phyloP scores from a whole-genome alignment of 2,888 invertebrate genomes.

The Amblyjoppa fuscipennis region DNA sequence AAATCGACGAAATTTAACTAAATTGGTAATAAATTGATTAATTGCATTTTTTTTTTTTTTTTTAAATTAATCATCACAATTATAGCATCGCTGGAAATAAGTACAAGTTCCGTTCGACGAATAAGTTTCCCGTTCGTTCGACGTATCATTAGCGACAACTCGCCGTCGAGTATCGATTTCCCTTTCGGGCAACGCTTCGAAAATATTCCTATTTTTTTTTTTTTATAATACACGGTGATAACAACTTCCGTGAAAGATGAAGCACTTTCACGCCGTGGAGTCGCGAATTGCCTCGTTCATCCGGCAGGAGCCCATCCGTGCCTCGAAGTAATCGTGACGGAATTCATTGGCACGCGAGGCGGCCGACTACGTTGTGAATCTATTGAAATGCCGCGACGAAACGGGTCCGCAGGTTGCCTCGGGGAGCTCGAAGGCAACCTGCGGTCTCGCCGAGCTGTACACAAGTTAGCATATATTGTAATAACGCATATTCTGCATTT shows the following conservation, averaged over 20 bases:
- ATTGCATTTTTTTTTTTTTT: too few species aligned
- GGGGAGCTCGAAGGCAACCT: conserved; percentile 31
- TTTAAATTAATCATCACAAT: not conserved
- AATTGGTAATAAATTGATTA: too few species aligned
- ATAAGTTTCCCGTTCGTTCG: not conserved
- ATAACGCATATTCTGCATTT: conserved; percentile 31
- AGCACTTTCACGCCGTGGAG: conserved; percentile 55
- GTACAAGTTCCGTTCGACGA: not conserved
- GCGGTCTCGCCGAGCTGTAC: conserved; percentile 6
- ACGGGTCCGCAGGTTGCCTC: conserved; percentile 27
- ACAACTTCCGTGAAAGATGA: conserved; percentile 53
- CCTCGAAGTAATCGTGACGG: conserved; percentile 52
- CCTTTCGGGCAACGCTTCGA: not conserved
- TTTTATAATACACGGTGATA: not conserved
- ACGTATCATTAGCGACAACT: conserved; percentile 11
- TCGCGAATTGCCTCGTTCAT: conserved; percentile 41
- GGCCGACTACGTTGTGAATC: conserved; percentile 12
- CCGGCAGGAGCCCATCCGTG: conserved; percentile 41
- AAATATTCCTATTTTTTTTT: not conserved
- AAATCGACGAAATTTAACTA: too few species aligned
- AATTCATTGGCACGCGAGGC: conserved; percentile 49
- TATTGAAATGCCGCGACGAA: conserved; percentile 35
- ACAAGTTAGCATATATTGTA: conserved; percentile 22
- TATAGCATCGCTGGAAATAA: not conserved
- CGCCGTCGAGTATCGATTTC: conserved; percentile 5